Evolutionary conservation across 2,888 invertebrate genomes (phyloP).

Genomic region (Minunthozetes semirufus): DNA sequence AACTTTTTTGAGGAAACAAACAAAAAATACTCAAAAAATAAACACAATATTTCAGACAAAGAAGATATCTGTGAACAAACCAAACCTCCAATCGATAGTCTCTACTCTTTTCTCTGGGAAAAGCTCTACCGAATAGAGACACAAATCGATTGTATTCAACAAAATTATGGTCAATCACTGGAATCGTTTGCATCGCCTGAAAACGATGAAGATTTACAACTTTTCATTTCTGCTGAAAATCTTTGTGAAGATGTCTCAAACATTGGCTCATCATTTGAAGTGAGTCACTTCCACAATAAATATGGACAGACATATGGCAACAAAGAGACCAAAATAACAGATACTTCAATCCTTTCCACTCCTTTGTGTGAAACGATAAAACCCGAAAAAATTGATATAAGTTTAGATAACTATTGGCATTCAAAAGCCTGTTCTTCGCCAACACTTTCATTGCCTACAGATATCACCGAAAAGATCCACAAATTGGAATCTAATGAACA

Average conservation of each 20-base stretch:
- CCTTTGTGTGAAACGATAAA: conserved; percentile 32
- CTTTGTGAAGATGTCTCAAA: not conserved
- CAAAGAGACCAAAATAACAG: not conserved
- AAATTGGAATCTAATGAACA: conserved; percentile 39
- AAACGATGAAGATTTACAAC: conserved; percentile 22
- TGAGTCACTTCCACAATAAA: not conserved
- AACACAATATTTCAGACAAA: conserved; percentile 36
- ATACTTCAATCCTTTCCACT: not conserved
- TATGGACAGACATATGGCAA: not conserved
- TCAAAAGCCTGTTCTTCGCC: not conserved
- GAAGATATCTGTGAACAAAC: conserved; percentile 39
- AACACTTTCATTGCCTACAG: not conserved
- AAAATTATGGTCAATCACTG: not conserved
- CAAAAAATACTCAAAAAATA: conserved; percentile 28
- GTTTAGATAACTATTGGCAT: not conserved
- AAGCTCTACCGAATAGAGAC: conserved; percentile 39
- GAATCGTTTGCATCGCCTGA: too few species aligned
- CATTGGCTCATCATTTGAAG: conserved; percentile 24
- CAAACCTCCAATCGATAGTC: conserved; percentile 38
- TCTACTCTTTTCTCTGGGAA: conserved; percentile 40
- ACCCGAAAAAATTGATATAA: conserved; percentile 26
- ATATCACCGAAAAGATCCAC: conserved; percentile 30
- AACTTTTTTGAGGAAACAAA: conserved; percentile 1
- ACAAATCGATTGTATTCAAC: conserved; percentile 36
- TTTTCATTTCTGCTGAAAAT: conserved; percentile 30